phyloP scores from a whole-genome alignment of 2,888 invertebrate species.

The Orgyia antiqua region DNA sequence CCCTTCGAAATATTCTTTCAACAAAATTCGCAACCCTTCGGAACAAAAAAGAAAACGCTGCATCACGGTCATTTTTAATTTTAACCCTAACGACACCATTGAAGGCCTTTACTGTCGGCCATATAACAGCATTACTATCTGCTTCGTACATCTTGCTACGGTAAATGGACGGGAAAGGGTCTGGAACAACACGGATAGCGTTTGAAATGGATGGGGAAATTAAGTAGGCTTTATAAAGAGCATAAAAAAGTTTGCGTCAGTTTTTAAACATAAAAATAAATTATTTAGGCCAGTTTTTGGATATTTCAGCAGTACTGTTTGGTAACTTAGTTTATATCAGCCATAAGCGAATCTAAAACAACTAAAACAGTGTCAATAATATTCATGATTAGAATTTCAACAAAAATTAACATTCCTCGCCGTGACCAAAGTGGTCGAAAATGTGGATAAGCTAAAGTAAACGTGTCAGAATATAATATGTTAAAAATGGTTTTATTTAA shows the following conservation, averaged over 20 bases:
- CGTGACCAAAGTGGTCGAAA: too few species aligned
- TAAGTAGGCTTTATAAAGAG: conserved; percentile 14
- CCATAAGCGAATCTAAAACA: too few species aligned
- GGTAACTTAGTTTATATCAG: too few species aligned
- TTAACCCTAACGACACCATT: conserved; percentile 71
- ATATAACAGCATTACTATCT: conserved; percentile 63
- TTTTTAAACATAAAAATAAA: conserved; percentile 6
- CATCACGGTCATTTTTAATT: conserved; percentile 75
- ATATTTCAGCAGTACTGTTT: too few species aligned
- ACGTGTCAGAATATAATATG: too few species aligned
- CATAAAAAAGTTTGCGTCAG: conserved; percentile 10
- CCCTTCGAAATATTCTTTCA: conserved; percentile 73
- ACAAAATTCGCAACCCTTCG: conserved; percentile 56
- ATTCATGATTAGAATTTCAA: too few species aligned
- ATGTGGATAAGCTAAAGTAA: too few species aligned
- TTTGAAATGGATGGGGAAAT: conserved; percentile 17
- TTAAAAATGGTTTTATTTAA: too few species aligned
- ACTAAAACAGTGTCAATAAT: too few species aligned
- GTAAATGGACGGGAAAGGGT: conserved; percentile 57
- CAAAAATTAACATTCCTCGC: too few species aligned
- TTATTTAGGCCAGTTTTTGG: conserved; percentile 5
- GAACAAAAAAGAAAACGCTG: conserved; percentile 71
- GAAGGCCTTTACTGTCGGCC: conserved; percentile 62
- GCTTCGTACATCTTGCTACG: conserved; percentile 52
- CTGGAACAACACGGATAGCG: conserved; percentile 30